phyloP scores from a whole-genome alignment of 2,797 vertebrate genomes.

The Columba guinea region DNA sequence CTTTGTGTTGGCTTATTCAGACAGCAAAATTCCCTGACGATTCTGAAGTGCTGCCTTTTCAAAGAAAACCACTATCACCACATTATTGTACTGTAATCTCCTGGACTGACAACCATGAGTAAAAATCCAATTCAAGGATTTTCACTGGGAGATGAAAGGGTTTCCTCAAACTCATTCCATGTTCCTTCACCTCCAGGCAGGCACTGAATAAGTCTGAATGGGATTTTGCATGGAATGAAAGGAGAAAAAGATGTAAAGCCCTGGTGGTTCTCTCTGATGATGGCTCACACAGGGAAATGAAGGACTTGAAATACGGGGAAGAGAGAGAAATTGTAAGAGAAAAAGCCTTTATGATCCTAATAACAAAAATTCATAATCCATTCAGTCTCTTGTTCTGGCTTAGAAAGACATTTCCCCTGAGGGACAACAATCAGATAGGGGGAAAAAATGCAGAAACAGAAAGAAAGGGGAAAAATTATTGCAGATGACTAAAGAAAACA shows the following conservation, averaged over 20 bases:
- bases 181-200: constrained; percentile 6
- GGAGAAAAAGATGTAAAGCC: neutral
- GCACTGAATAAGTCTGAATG: constrained; percentile 14
- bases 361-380: constrained; percentile 32
- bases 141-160: constrained; percentile 13
- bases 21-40: neutral
- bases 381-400: neutral
- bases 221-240: constrained; percentile 41
- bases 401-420: neutral
- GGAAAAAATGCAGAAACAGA: neutral
- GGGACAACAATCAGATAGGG: neutral
- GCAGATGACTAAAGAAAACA: neutral
- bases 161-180: neutral
- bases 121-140: constrained; percentile 22
- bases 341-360: constrained; percentile 12
- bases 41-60: neutral
- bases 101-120: neutral
- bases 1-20: neutral
- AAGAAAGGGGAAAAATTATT: neutral
- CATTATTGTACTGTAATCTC: neutral
- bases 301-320: neutral
- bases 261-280: neutral
- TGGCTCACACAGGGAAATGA: neutral
- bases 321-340: neutral
- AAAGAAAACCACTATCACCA: neutral